Evolutionary conservation across 2,797 vertebrate genomes (phyloP).

Genomic region (Sphaeramia orbicularis): DNA sequence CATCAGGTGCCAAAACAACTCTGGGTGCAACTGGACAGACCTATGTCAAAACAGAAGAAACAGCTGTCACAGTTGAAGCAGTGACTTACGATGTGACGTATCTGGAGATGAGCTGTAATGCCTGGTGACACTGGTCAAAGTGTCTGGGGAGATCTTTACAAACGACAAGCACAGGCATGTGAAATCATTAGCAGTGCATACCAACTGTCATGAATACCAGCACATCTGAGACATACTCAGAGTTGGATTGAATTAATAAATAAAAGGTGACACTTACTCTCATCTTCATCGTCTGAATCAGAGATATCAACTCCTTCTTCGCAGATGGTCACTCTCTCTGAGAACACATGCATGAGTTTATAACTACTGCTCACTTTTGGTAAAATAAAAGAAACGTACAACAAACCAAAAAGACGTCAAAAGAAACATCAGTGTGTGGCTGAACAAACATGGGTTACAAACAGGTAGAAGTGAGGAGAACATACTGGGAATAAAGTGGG

Average conservation of each 20-base stretch:
- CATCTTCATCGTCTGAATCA: constrained; percentile 95
- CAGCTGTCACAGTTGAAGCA: neutral
- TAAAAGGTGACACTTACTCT: constrained; percentile 84
- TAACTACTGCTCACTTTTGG: neutral
- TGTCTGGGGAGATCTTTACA: constrained; percentile 87
- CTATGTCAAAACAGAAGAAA: neutral
- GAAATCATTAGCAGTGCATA: neutral
- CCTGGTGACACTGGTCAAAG: constrained; percentile 93
- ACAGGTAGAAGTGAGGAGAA: neutral
- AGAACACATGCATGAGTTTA: constrained; percentile 10
- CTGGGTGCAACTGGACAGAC: neutral
- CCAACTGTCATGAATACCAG: neutral
- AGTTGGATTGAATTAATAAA: neutral
- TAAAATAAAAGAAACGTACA: neutral
- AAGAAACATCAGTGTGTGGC: too few relatives aligned
- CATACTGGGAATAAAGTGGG: constrained; percentile 85
- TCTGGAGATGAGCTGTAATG: constrained; percentile 91
- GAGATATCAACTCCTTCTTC: constrained; percentile 93
- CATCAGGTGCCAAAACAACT: too few relatives aligned
- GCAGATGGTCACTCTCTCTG: constrained; percentile 89
- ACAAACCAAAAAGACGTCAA: neutral
- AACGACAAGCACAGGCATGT: constrained; percentile 7
- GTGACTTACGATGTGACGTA: constrained; percentile 96
- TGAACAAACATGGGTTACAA: too few relatives aligned
- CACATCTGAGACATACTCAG: too few relatives aligned